Evolutionary conservation across 2,113 vertebrate genomes (phyloP).

Genomic region (Xiphias gladius): DNA sequence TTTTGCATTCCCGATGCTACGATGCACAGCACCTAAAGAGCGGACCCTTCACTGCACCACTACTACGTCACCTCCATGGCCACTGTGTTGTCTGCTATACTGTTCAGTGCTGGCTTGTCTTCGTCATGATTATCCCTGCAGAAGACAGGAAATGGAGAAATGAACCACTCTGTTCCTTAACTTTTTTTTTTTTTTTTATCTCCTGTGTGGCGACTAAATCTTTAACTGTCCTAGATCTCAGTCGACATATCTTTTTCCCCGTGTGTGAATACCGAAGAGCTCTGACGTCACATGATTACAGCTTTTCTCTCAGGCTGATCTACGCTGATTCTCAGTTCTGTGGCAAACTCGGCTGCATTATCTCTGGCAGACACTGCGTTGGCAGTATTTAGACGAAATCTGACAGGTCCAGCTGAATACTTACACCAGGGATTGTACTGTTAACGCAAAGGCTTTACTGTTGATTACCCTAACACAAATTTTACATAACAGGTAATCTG

Average conservation of each 20-base stretch:
- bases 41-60: conserved; percentile 53
- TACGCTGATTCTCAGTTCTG: not conserved
- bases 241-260: too few relatives aligned
- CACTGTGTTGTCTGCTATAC: conserved; percentile 98
- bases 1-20: conserved; percentile 92
- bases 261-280: not conserved
- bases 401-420: conserved; percentile 22
- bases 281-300: not conserved
- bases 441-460: conserved; percentile 1
- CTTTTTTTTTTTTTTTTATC: too few relatives aligned
- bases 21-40: conserved; percentile 97
- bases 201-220: not conserved
- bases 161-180: not conserved
- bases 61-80: conserved; percentile 99
- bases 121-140: conserved; percentile 96
- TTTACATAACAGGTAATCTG: not conserved
- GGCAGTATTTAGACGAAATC: not conserved
- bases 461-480: conserved; percentile 1
- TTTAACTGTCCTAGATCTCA: not conserved
- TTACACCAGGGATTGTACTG: conserved; percentile 29
- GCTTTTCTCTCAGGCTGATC: not conserved
- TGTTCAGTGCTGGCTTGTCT: conserved; percentile 97
- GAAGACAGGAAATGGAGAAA: not conserved
- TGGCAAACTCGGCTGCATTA: not conserved
- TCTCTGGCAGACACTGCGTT: not conserved